Evolutionary conservation across 2,888 invertebrate genomes (phyloP).

Genomic region (Yponomeuta sedellus): DNA sequence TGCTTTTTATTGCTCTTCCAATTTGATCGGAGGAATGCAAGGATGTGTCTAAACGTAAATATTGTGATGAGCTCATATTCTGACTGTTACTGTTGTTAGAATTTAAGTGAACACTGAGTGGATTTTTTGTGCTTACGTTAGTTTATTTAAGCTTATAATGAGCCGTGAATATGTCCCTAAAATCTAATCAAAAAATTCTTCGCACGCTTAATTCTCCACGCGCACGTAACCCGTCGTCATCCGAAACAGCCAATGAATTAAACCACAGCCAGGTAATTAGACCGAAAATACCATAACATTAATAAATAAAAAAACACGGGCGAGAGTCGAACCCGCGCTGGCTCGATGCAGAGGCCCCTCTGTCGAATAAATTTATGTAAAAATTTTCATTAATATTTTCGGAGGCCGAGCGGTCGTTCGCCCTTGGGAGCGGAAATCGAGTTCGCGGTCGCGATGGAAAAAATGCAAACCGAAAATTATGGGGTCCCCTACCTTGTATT

Average conservation of each 20-base stretch:
- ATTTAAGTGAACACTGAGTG: no score
- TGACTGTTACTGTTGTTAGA: no score
- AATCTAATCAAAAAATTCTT: neutral
- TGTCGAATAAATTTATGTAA: slow-evolving; percentile 76
- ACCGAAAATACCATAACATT: slow-evolving; percentile 76
- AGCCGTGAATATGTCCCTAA: neutral
- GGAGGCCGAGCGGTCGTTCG: slow-evolving; percentile 68
- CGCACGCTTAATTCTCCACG: neutral
- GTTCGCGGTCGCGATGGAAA: slow-evolving; percentile 75
- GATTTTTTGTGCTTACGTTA: neutral
- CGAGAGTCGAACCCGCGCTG: slow-evolving; percentile 57
- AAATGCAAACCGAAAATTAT: slow-evolving; percentile 77
- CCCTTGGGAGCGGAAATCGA: slow-evolving; percentile 73
- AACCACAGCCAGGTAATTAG: slow-evolving; percentile 74
- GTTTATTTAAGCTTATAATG: neutral
- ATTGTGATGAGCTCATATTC: neutral
- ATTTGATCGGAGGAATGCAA: slow-evolving; percentile 9
- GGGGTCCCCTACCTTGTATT: slow-evolving; percentile 73
- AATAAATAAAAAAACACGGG: slow-evolving; percentile 75
- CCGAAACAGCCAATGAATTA: slow-evolving; percentile 68
- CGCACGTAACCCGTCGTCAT: slow-evolving; percentile 34
- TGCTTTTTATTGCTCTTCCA: slow-evolving; percentile 62
- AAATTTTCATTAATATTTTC: slow-evolving; percentile 77
- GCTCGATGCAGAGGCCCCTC: slow-evolving; percentile 65
- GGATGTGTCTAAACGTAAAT: slow-evolving; percentile 4